Evolutionary conservation across 2,888 invertebrate genomes (phyloP).

Genomic region (Dioctria rufipes): DNA sequence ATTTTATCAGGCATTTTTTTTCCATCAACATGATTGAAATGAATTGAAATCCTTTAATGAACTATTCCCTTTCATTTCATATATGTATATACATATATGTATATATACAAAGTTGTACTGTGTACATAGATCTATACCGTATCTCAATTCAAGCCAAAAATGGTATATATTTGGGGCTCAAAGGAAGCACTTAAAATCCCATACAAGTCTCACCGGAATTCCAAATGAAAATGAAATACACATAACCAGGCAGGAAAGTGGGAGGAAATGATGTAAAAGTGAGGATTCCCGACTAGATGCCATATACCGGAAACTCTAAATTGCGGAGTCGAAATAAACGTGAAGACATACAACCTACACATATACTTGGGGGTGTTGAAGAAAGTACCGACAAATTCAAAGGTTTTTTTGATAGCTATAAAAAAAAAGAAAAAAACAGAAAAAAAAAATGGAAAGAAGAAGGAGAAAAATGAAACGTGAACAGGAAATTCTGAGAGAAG

Average conservation of each 20-base stretch:
- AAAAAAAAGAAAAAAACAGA: not conserved
- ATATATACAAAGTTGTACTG: no score
- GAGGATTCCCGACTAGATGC: not conserved
- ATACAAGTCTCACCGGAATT: conserved; percentile 36
- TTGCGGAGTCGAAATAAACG: conserved; percentile 33
- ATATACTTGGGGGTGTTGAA: not conserved
- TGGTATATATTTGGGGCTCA: conserved; percentile 33
- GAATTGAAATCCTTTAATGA: not conserved
- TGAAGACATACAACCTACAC: not conserved
- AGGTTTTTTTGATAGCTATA: not conserved
- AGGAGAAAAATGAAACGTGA: not conserved
- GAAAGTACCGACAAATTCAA: not conserved
- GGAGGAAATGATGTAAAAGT: conserved; percentile 5
- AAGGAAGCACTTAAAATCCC: conserved; percentile 42
- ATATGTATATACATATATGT: not conserved
- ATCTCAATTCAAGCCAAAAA: conserved; percentile 43
- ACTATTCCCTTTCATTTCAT: not conserved
- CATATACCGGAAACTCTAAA: conserved; percentile 33
- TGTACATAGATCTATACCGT: not conserved
- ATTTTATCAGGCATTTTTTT: not conserved
- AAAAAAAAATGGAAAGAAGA: no score
- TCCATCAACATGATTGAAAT: not conserved
- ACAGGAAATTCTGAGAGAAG: conserved; percentile 1
- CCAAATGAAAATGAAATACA: conserved; percentile 45
- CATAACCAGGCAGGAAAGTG: conserved; percentile 14